phyloP scores from a whole-genome alignment of 1,140 invertebrate genomes.

The Cydia amplana region DNA sequence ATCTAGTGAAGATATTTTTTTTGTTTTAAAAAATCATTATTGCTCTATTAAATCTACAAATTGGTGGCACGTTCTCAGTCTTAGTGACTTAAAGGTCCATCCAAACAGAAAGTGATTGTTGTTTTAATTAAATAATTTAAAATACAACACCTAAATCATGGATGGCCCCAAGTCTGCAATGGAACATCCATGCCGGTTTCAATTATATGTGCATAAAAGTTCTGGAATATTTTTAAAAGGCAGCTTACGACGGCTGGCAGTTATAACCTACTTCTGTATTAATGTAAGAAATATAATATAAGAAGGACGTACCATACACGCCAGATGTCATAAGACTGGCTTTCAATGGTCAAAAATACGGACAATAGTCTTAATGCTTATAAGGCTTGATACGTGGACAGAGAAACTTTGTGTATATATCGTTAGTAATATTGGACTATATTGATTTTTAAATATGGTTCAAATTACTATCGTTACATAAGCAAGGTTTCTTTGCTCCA shows the following conservation, averaged over 20 bases:
- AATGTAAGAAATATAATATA: background rate
- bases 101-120: background rate
- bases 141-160: background rate
- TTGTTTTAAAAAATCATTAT: background rate
- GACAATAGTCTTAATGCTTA: background rate
- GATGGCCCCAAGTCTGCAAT: background rate
- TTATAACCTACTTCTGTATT: background rate
- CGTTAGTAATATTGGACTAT: background rate
- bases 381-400: background rate
- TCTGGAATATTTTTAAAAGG: background rate
- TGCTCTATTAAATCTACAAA: background rate
- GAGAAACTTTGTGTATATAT: background rate
- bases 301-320: background rate
- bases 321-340: constrained; percentile 15
- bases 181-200: background rate
- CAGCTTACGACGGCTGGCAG: constrained; percentile 14
- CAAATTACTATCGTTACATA: background rate
- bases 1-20: background rate
- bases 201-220: background rate
- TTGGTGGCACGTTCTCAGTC: background rate
- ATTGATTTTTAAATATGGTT: background rate
- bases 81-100: background rate
- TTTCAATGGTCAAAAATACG: background rate
- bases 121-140: background rate
- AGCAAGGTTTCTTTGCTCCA: background rate